Percentiles rank a stretch among this genome's conserved stretches.
Evolutionary conservation across 2,888 invertebrate genomes (phyloP).

Genomic region (Drosophila buzzatii): DNA sequence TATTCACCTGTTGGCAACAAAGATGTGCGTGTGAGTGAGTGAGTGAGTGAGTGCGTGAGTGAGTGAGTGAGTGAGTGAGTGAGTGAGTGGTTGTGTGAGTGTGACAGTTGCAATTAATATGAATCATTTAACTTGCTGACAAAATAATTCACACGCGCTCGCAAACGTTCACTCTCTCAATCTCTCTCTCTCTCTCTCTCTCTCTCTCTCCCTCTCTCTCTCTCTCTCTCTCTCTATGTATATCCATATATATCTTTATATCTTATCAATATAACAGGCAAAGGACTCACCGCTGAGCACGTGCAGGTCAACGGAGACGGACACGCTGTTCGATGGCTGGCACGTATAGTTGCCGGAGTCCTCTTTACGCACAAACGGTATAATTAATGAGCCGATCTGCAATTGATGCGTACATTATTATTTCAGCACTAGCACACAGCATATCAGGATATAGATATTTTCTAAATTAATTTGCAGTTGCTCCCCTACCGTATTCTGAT

Average conservation of each 20-base stretch:
- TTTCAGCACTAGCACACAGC: conserved; percentile 28
- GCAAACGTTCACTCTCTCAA: conserved; percentile 24
- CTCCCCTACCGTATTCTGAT: conserved; percentile 83
- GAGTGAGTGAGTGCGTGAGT: conserved; percentile 1
- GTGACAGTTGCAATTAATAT: conserved; percentile 77
- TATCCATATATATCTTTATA: neutral
- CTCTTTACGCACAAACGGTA: conserved; percentile 85
- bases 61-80: conserved; percentile 14
- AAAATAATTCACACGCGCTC: conserved; percentile 65
- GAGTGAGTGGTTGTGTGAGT: conserved; percentile 11
- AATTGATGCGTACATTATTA: conserved; percentile 51
- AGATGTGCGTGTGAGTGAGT: conserved; percentile 2
- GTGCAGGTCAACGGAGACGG: conserved; percentile 94
- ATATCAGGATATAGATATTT: neutral
- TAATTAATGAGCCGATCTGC: conserved; percentile 85
- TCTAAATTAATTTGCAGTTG: neutral
- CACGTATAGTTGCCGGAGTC: conserved; percentile 94
- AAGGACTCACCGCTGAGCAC: conserved; percentile 93
- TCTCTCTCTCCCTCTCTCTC: too few species aligned
- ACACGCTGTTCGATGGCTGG: conserved; percentile 95
- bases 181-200: neutral
- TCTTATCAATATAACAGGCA: neutral
- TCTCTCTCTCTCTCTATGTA: neutral
- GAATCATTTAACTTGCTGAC: conserved; percentile 72
- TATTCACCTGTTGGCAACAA: conserved; percentile 83